phyloP scores from a whole-genome alignment of 2,888 invertebrate species.

The Cerastis rubricosa region DNA sequence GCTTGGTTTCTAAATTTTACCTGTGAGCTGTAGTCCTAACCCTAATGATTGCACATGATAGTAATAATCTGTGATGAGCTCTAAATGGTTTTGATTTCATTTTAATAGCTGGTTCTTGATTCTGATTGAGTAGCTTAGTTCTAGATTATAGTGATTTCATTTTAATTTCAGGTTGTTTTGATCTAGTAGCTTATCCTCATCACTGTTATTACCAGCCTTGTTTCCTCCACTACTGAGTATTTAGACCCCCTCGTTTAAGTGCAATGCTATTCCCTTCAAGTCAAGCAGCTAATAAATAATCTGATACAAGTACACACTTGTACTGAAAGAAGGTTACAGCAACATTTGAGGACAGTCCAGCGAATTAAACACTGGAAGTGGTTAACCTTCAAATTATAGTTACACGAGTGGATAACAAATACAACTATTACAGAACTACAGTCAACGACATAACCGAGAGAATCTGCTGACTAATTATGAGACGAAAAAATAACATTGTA shows the following conservation, averaged over 20 bases:
- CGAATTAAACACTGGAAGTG: constrained; percentile 33
- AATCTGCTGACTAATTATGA: constrained; percentile 68
- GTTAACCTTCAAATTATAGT: constrained; percentile 30
- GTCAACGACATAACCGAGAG: constrained; percentile 34
- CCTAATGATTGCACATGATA: constrained; percentile 24
- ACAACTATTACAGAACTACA: constrained; percentile 46
- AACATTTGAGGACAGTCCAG: constrained; percentile 29
- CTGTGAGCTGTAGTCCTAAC: constrained; percentile 8
- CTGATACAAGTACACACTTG: neutral
- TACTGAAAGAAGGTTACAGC: neutral
- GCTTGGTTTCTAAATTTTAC: constrained; percentile 27
- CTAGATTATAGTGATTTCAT: constrained; percentile 23
- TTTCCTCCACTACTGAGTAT: neutral
- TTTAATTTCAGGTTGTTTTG: neutral
- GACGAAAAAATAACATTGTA: constrained; percentile 46
- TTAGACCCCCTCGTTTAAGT: neutral
- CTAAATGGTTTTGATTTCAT: constrained; percentile 33
- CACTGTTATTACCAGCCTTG: neutral
- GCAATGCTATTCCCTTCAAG: neutral
- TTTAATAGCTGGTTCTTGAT: constrained; percentile 22
- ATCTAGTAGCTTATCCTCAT: neutral
- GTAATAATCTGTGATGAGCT: constrained; percentile 30
- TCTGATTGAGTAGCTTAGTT: constrained; percentile 22
- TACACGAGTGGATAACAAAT: constrained; percentile 23
- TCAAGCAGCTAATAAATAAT: constrained; percentile 10